These are phyloP conservation scores for Anabas testudineus DNA, from an alignment of 2,797 vertebrate genomes.

Conservation along the genomic window DNA sequence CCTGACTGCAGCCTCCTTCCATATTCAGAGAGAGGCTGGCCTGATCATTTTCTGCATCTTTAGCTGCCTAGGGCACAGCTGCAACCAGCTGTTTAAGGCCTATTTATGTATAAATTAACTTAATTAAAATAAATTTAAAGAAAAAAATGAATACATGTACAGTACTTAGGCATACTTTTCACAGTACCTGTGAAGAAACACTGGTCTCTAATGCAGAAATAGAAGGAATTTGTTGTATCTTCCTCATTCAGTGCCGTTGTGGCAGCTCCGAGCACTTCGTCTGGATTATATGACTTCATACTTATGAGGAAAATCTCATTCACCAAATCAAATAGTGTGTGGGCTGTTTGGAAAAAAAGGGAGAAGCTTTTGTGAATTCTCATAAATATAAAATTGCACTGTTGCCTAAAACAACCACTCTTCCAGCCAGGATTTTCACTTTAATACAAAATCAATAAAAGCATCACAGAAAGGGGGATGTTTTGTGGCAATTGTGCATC, in stretches of 20 bases:
- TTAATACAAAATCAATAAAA: constrained; percentile 36
- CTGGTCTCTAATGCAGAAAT: background rate
- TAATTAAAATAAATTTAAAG: constrained; percentile 1
- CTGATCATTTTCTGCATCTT: constrained; percentile 56
- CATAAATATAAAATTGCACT: constrained; percentile 7
- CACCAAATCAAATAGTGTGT: constrained; percentile 12
- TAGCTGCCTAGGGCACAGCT: constrained; percentile 18
- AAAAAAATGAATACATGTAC: background rate
- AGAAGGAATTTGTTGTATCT: background rate
- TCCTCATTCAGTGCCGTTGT: background rate
- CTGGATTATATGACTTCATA: constrained; percentile 13
- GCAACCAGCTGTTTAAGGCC: constrained; percentile 6
- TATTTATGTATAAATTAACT: constrained; percentile 3
- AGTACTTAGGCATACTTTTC: background rate
- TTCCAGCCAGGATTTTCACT: constrained; percentile 2
- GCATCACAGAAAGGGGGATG: background rate
- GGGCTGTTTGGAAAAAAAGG: background rate
- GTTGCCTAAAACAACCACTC: constrained; percentile 21
- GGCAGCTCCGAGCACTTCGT: background rate
- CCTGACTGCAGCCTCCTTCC: constrained; percentile 54
- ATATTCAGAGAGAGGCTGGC: constrained; percentile 45
- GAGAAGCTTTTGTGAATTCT: constrained; percentile 15
- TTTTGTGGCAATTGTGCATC: constrained; percentile 25
- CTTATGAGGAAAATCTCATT: constrained; percentile 9
- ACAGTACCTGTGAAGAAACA: background rate